phyloP scores from a whole-genome alignment of 2,888 invertebrate genomes.

The Helicoverpa assulta region DNA sequence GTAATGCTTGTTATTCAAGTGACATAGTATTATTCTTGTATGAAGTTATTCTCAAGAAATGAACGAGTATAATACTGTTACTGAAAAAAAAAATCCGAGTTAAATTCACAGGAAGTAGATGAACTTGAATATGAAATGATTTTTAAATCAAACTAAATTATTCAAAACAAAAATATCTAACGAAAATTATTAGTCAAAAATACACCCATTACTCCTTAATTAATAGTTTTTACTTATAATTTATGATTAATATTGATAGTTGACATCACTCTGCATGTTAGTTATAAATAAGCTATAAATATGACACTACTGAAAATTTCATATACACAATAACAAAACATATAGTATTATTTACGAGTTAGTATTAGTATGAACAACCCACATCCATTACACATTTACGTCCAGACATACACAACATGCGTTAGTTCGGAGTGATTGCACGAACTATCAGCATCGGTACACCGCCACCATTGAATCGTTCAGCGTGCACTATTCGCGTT shows the following conservation, averaged over 20 bases:
- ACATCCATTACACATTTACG: slow-evolving; percentile 41
- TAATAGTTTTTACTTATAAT: slow-evolving; percentile 47
- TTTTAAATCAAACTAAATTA: slow-evolving; percentile 37
- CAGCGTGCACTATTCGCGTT: slow-evolving; percentile 82
- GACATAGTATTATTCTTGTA: slow-evolving; percentile 43
- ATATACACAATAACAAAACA: slow-evolving; percentile 6
- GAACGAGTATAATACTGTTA: slow-evolving; percentile 47
- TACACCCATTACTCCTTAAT: slow-evolving; percentile 84
- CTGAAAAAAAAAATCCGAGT: slow-evolving; percentile 47
- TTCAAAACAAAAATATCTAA: slow-evolving; percentile 19
- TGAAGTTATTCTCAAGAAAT: slow-evolving; percentile 54
- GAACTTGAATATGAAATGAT: slow-evolving; percentile 47
- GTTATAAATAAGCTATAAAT: slow-evolving; percentile 33
- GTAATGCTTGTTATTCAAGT: slow-evolving; percentile 55
- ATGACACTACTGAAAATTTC: slow-evolving; percentile 1
- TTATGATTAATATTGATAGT: slow-evolving; percentile 38
- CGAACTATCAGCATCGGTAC: slow-evolving; percentile 53
- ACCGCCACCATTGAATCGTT: slow-evolving; percentile 81
- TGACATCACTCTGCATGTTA: slow-evolving; percentile 59
- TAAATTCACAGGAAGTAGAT: slow-evolving; percentile 47
- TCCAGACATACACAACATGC: slow-evolving; percentile 51
- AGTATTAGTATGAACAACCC: slow-evolving; percentile 56
- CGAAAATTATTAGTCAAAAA: slow-evolving; percentile 79
- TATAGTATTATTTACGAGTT: slow-evolving; percentile 25
- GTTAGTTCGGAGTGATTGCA: slow-evolving; percentile 55